Base-by-base conservation (phyloP, 2,888 invertebrate species). In the Dryomyza anilis region DNA sequence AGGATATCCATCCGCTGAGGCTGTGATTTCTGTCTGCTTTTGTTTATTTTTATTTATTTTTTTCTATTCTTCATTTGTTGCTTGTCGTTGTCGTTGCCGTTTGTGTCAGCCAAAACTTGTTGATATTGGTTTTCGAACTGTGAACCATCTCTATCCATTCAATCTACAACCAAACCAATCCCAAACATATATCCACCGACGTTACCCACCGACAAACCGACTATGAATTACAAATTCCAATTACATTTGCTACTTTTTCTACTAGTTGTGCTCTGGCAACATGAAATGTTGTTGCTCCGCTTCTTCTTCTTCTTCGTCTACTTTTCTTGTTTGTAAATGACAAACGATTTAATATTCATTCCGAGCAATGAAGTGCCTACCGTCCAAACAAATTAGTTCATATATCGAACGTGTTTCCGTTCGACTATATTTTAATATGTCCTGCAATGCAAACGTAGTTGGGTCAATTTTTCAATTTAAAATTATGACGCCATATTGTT, bases 221-320 rank as follows among this genome's bases (percentile, higher is more conserved):
- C 14, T 7, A 48, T 48, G 46, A 59, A 59, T 59, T 59, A 59
- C 59, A 59, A 46, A 48, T 59, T 50, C 59, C 59, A 59, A 59
- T 59, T 59, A 59, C 48, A 48, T 59, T 48, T 46, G 4, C 30
- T 23, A 48, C 33, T 21, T 48, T 59, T 59, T 46, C 29, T 25
- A 27, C 25, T 12, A 6, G 23, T 14, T 23, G n/a, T n/a, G n/a
- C n/a, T 6, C 23, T 7, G 10, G 2, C 48, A 7, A 16, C 50
- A 50, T n/a, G 14, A 48, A 23, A 1, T 3, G 3, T 23, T 48
- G 21, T 14, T 12, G 3, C 39, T 7, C 4, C 14, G 39, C 39
- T 12, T n/a, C 39, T 39, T 12, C 39, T 12, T 14, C 39, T 12
- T 7, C 39, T 6, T 33, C 33, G 39, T 39, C 4, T n/a, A n/a